phyloP scores from a whole-genome alignment of 2,113 vertebrate species.

The Arizona elegans region DNA sequence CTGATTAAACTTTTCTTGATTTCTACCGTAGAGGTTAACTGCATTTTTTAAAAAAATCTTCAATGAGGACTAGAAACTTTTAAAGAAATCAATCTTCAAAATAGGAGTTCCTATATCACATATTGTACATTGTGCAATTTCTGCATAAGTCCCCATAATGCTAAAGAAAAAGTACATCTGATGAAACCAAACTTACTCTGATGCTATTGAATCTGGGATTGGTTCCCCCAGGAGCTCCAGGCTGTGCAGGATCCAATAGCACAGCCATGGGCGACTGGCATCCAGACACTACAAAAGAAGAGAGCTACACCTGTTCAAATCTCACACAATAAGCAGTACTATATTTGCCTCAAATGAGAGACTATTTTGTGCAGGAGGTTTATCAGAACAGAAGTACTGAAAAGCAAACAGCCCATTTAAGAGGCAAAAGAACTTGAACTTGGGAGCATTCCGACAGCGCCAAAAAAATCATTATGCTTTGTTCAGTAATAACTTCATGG shows the following conservation, averaged over 20 bases:
- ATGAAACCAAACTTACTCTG: constrained; percentile 79
- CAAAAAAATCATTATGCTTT: not conserved
- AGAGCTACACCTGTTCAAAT: constrained; percentile 42
- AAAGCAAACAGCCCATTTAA: too few relatives aligned
- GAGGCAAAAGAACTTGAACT: not conserved
- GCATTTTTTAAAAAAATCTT: not conserved
- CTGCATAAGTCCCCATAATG: not conserved
- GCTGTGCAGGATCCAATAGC: constrained; percentile 98
- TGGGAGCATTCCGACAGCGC: not conserved
- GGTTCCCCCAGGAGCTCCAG: constrained; percentile 90
- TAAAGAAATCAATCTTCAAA: not conserved
- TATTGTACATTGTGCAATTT: not conserved
- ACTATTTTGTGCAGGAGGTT: not conserved
- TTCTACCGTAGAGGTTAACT: not conserved
- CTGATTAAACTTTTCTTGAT: not conserved
- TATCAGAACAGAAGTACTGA: constrained; percentile 4
- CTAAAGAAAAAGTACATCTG: not conserved
- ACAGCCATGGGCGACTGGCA: constrained; percentile 96
- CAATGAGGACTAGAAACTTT: not conserved
- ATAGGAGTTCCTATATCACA: not conserved
- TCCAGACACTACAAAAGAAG: constrained; percentile 83
- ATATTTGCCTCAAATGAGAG: constrained; percentile 15
- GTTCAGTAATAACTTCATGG: not conserved
- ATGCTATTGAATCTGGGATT: constrained; percentile 79
- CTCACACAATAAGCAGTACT: constrained; percentile 24